Evolutionary conservation across 2,113 vertebrate species (phyloP).

Genomic region (Agapornis roseicollis): DNA sequence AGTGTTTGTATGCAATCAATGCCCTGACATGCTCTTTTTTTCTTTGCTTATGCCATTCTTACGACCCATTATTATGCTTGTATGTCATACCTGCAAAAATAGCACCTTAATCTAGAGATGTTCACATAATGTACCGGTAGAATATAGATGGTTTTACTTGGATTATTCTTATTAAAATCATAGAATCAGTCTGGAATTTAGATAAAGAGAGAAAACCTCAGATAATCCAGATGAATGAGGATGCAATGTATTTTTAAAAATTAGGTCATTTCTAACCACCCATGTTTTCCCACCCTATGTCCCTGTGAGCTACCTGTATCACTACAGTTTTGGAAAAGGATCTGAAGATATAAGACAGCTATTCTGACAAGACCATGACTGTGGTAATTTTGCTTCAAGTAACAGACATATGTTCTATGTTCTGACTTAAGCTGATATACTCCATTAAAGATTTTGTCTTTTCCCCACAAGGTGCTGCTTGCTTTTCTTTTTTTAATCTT

Average conservation of each 20-base stretch:
- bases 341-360: not conserved
- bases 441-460: not conserved
- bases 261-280: not conserved
- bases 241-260: not conserved
- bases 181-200: not conserved
- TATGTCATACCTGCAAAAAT: not conserved
- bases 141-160: not conserved
- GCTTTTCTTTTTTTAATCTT: not conserved
- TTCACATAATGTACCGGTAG: not conserved
- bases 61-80: not conserved
- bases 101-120: not conserved
- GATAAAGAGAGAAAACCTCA: not conserved
- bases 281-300: not conserved
- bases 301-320: not conserved
- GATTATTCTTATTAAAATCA: not conserved
- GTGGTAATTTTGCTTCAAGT: not conserved
- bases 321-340: not conserved
- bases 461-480: not conserved
- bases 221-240: not conserved
- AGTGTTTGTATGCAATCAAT: not conserved
- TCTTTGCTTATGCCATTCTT: not conserved
- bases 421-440: not conserved
- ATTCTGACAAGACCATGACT: not conserved
- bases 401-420: not conserved
- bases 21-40: not conserved